Evolutionary conservation across 2,113 vertebrate genomes (phyloP).

Genomic region (Hydrochoerus hydrochaeris): DNA sequence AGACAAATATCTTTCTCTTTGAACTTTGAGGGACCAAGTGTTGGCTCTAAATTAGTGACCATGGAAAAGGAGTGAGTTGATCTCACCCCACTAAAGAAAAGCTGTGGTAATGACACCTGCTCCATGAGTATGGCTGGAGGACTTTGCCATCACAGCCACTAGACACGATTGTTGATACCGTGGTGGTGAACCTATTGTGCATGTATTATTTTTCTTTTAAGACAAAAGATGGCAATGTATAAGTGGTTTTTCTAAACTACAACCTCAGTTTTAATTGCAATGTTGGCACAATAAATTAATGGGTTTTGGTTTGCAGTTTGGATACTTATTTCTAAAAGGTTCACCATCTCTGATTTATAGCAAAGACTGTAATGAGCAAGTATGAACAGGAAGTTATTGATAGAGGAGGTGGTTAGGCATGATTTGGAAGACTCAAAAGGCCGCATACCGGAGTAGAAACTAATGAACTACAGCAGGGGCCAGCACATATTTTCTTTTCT

Average conservation of each 20-base stretch:
- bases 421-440: not conserved
- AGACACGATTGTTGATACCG: not conserved
- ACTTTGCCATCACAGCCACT: not conserved
- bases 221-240: not conserved
- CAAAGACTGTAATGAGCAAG: not conserved
- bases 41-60: not conserved
- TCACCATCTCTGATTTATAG: not conserved
- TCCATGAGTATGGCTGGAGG: rapidly evolving
- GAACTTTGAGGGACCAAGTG: not conserved
- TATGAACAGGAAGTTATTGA: not conserved
- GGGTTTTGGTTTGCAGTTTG: not conserved
- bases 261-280: not conserved
- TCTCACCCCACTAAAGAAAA: not conserved
- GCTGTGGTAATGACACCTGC: not conserved
- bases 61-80: no score
- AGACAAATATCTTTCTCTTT: not conserved
- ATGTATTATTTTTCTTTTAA: not conserved
- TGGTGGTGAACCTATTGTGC: not conserved
- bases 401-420: not conserved
- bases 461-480: not conserved
- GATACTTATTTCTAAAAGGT: not conserved
- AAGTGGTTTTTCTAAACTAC: not conserved
- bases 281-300: not conserved
- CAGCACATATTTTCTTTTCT: not conserved
- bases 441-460: not conserved